phyloP scores from a whole-genome alignment of 1,140 invertebrate genomes.

The Caenorhabditis elegans region WBcel235 BX284603.4:2000501-2001000 shows the following conservation, averaged over 20 bases:
- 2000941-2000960: background rate
- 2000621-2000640: constrained; percentile 86
- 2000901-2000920: constrained; percentile 90
- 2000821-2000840: constrained; percentile 69
- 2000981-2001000: background rate
- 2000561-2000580: constrained; percentile 75
- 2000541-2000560: no score
- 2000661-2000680: constrained; percentile 81
- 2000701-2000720: constrained; percentile 53
- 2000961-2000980: background rate
- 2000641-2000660: constrained; percentile 83
- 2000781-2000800: constrained; percentile 76
- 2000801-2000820: constrained; percentile 93
- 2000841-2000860: constrained; percentile 94
- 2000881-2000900: constrained; percentile 90
- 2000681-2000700: constrained; percentile 52
- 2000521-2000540: no score
- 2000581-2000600: constrained; percentile 90
- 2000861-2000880: constrained; percentile 89
- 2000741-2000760: constrained; percentile 51
- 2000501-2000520: no score
- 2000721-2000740: constrained; percentile 43
- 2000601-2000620: constrained; percentile 81
- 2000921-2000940: constrained; percentile 71
- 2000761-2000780: constrained; percentile 69